Conservation (phyloP, 2,797 vertebrate species). For the Kryptopterus vitreolus region DNA sequence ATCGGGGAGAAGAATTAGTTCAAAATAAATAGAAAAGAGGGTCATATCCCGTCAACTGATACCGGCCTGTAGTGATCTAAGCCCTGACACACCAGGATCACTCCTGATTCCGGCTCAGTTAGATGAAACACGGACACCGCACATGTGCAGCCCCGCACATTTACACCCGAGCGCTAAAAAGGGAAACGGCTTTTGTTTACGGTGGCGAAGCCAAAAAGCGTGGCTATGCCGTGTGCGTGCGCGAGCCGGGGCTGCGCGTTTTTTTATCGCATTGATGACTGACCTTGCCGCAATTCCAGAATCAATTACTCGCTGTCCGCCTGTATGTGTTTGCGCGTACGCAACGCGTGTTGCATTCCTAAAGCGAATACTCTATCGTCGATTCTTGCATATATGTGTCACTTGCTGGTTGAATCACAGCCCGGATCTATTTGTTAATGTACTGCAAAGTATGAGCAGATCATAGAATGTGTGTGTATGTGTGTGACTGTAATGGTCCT, state of each 20-base stretch:
- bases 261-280: constrained; percentile 28
- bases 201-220: constrained; percentile 17
- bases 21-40: not conserved
- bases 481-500: constrained; percentile 84
- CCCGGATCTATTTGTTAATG: constrained; percentile 43
- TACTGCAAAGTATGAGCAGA: constrained; percentile 36
- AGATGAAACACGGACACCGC: not conserved
- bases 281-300: constrained; percentile 30
- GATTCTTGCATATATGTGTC: constrained; percentile 7
- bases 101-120: constrained; percentile 4
- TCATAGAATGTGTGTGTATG: constrained; percentile 43
- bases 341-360: not conserved
- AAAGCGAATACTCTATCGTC: constrained; percentile 6
- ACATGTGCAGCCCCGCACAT: constrained; percentile 29
- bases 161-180: constrained; percentile 37
- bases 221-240: not conserved
- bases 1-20: not conserved
- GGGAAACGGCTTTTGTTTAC: constrained; percentile 2
- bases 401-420: constrained; percentile 28
- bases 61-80: constrained; percentile 12
- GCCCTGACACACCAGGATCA: not conserved
- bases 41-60: not conserved
- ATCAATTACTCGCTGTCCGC: constrained; percentile 40
- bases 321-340: constrained; percentile 30
- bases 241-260: constrained; percentile 9